phyloP scores from a whole-genome alignment of 1,140 invertebrate genomes.

The Aphelinus atriplicis region DNA sequence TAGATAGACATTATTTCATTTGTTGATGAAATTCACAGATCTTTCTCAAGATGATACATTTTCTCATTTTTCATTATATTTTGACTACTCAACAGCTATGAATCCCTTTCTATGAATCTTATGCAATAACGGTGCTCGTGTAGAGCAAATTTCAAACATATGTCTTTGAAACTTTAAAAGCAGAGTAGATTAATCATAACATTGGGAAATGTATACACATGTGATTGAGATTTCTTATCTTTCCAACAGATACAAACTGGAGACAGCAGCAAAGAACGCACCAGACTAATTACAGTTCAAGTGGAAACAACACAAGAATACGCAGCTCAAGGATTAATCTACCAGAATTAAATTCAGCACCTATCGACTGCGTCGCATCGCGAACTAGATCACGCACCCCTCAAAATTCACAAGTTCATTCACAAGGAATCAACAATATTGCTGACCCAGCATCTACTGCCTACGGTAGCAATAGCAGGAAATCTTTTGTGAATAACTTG shows the following conservation, averaged over 20 bases:
- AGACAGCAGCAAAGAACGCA: conserved; percentile 58
- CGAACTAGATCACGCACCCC: conserved; percentile 62
- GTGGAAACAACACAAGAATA: conserved; percentile 52
- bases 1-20: neutral
- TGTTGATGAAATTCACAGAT: neutral
- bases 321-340: conserved; percentile 50
- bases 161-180: conserved; percentile 5
- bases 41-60: no score
- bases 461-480: conserved; percentile 50
- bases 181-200: conserved; percentile 11
- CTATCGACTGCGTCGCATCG: conserved; percentile 62
- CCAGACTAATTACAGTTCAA: conserved; percentile 51
- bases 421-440: conserved; percentile 47
- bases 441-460: conserved; percentile 49
- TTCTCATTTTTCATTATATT: no score
- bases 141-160: neutral
- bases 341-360: conserved; percentile 54
- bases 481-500: conserved; percentile 49
- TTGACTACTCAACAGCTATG: no score
- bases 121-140: neutral
- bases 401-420: conserved; percentile 54
- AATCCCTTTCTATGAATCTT: neutral
- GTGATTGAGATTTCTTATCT: conserved; percentile 26
- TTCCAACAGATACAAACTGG: conserved; percentile 57
- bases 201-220: conserved; percentile 15